Conservation (phyloP, 2,797 vertebrate genomes). For the Ammospiza maritima region DNA sequence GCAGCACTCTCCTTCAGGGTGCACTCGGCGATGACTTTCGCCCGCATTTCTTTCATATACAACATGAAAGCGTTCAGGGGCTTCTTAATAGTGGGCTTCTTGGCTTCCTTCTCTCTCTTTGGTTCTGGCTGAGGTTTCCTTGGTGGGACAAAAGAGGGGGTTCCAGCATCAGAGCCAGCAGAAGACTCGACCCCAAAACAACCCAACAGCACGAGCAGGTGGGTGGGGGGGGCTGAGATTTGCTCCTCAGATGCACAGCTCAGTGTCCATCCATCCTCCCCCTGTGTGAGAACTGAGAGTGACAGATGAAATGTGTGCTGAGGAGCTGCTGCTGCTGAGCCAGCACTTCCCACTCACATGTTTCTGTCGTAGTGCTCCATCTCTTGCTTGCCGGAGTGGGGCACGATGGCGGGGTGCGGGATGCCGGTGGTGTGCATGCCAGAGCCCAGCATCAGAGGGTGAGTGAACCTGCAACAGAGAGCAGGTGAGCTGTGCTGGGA, state of each 20-base stretch:
- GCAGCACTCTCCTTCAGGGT: conserved; percentile 98
- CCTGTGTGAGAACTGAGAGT: rapidly evolving
- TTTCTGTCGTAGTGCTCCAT: conserved; percentile 90
- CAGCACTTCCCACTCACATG: conserved; percentile 79
- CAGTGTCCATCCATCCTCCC: background rate
- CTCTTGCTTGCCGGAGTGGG: conserved; percentile 93
- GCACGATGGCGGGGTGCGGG: conserved; percentile 95
- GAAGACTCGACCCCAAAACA: background rate
- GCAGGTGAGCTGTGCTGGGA: background rate
- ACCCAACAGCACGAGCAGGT: rapidly evolving
- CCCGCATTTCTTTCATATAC: conserved; percentile 99
- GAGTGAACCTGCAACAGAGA: conserved; percentile 87
- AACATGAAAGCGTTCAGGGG: conserved; percentile 99
- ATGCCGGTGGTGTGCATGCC: conserved; percentile 96
- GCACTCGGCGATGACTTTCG: conserved; percentile 97
- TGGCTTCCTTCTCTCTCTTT: conserved; percentile 95
- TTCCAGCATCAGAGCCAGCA: background rate
- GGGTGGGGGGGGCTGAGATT: rapidly evolving
- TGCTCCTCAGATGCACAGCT: background rate
- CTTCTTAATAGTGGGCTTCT: conserved; percentile 99
- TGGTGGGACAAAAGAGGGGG: background rate
- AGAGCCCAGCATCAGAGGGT: conserved; percentile 93
- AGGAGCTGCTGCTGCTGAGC: rapidly evolving
- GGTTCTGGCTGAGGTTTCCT: conserved; percentile 92
- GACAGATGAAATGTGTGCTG: rapidly evolving